Evolutionary conservation across 2,113 vertebrate genomes (phyloP), one percentile per base, ranked within the genome.

Genomic region (Solea senegalensis): DNA sequence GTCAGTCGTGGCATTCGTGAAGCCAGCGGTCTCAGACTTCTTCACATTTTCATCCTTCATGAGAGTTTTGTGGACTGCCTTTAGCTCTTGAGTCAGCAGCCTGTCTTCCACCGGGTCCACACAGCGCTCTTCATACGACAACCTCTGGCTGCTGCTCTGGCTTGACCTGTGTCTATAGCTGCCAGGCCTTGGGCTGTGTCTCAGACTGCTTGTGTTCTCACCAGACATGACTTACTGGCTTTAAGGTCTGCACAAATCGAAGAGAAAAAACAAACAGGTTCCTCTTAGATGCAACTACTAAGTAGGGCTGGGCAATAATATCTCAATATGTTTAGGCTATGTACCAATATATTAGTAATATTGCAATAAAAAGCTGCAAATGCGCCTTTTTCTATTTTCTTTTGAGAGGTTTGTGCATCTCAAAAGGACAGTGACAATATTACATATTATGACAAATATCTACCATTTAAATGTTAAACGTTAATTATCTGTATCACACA

Each of bases 1-100:
- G 40, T 96, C 94, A 0, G 90, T 90, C 0, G 95, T 90, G 1
- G 92, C 92, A 0, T 96, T 92, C 65, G 98, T 94, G 63, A 98
- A 97, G 56, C 92, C 94, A 0, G 95, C 86, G 0, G 91, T 95
- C 82, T 99, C 97, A 0, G 92, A 82, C 51, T 94, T 90, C 0
- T 91, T 90, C 0, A 93, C 93, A 0, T 95, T 92, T 0, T 93
- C 88, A 49, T 96, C 94, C 15, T 85, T 92, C 57, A 87, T 88
- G 57, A 91, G 86, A 4, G 92, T 86, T 71, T 88, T 95, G 73
- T 92, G 89, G n/a, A 85, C 52, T 0, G 50, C 66, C 73, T 87
- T 86, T 4, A 51, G 63, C 52, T 85, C 67, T 12, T 53, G 59
- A 34, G 6, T 45, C 0, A 71, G 74, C 44, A 57, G 77, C 49